phyloP scores from a whole-genome alignment of 2,797 vertebrate species.

The Erpetoichthys calabaricus region DNA sequence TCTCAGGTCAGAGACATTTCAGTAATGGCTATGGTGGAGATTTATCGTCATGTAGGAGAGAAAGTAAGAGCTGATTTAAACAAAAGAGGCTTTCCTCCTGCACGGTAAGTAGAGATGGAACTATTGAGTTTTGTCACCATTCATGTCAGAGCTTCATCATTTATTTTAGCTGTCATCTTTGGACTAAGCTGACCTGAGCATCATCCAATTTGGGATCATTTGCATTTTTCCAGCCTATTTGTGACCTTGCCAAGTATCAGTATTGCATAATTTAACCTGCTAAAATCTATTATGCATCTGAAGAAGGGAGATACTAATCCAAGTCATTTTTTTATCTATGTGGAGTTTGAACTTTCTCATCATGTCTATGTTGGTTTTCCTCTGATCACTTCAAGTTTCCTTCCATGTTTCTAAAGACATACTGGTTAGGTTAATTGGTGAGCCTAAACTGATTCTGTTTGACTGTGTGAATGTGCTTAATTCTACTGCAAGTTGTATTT shows the following conservation, averaged over 20 bases:
- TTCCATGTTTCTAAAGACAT: too few relatives aligned
- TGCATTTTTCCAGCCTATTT: not conserved
- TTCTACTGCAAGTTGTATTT: too few relatives aligned
- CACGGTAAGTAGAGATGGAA: constrained; percentile 53
- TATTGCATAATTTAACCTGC: too few relatives aligned
- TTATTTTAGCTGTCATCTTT: not conserved
- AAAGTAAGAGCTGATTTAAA: constrained; percentile 66
- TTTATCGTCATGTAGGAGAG: constrained; percentile 85
- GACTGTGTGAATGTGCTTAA: too few relatives aligned
- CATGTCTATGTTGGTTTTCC: too few relatives aligned
- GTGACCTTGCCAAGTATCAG: not conserved
- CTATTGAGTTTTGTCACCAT: not conserved
- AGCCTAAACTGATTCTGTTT: too few relatives aligned
- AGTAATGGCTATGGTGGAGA: constrained; percentile 66
- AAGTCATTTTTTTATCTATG: not conserved
- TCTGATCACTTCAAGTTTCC: too few relatives aligned
- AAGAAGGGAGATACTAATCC: not conserved
- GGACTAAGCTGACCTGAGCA: not conserved
- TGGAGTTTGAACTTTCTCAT: too few relatives aligned
- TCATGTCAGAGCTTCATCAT: not conserved
- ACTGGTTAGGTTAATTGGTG: too few relatives aligned
- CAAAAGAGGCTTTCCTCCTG: constrained; percentile 73
- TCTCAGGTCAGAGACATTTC: constrained; percentile 81
- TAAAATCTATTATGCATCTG: not conserved
- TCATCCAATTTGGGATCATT: too few relatives aligned